phyloP scores from a whole-genome alignment of 2,797 vertebrate genomes.

The Sarcoramphus papa region DNA sequence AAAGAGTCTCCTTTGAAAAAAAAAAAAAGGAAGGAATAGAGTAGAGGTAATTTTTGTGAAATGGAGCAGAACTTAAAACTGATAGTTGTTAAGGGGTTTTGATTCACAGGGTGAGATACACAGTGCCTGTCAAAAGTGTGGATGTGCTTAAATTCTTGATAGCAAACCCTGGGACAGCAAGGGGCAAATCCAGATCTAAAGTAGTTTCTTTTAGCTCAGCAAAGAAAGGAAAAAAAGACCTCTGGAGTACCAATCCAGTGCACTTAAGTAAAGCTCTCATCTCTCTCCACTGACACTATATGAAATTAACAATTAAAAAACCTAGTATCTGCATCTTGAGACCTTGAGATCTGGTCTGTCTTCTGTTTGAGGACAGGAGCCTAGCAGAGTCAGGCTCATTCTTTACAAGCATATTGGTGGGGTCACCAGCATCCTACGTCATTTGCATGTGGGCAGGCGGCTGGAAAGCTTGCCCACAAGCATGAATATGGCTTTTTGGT shows the following conservation, averaged over 20 bases:
- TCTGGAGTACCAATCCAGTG: neutral
- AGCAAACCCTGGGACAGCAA: neutral
- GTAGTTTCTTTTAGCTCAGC: neutral
- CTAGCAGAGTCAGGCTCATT: neutral
- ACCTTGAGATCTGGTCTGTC: neutral
- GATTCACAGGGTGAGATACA: neutral
- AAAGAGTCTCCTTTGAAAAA: neutral
- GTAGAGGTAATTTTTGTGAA: neutral
- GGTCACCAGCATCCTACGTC: neutral
- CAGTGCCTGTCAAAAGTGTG: neutral
- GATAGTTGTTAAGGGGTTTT: neutral
- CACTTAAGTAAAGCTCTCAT: neutral
- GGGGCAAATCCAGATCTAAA: neutral
- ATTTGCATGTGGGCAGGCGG: neutral
- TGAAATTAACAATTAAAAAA: neutral
- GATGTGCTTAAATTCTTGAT: neutral
- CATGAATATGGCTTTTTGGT: neutral
- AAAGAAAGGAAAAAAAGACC: neutral
- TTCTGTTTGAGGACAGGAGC: neutral
- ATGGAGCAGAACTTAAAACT: neutral
- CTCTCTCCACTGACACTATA: neutral
- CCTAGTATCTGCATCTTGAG: neutral
- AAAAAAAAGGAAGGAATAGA: neutral
- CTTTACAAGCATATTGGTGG: neutral
- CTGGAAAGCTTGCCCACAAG: neutral